Evolutionary conservation across 2,113 vertebrate genomes (phyloP), one percentile per base, ranked within the genome.

Genomic region (Monarcha castaneiventris): DNA sequence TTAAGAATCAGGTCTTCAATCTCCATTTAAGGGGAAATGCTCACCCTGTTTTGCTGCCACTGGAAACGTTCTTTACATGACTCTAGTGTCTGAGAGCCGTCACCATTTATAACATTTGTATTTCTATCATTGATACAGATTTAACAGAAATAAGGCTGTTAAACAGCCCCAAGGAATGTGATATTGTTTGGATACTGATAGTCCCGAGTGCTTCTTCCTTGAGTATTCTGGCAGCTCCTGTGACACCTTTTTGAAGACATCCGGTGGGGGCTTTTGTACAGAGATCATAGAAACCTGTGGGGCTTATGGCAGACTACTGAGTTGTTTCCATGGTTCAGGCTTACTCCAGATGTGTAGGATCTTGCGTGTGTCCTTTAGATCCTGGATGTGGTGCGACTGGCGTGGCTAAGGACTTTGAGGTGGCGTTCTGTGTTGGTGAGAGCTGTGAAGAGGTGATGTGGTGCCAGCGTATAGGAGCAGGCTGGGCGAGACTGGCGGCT

Each of bases 11-110:
- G 41, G 82, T 85, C 95, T 95, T 93, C 9, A 0, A 81, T 95
- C 64, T 90, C 96, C 90, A 87, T 96, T 94, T 96, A 92, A 95
- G 96, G 92, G 88, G 85, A 95, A 86, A 64, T 49, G 83, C 79
- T 90, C 61, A 77, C 66, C 64, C 90, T 93, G 83, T 81, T 90
- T 92, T 80, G 86, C 92, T 81, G 63, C 89, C 52, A 33, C 67
- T 84, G 83, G 92, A 87, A 77, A 87, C 2, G 51, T 83, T 94
- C 67, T 86, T 84, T 84, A 64, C 88, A 78, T 67, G 72, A 86
- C 80, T 93, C 44, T 71, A 55, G 66, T 74, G 67, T 56, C 32
- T 89, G 87, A 74, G 68, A 76, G 74, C 75, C 83, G 64, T 90
- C 87, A 85, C 82, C 78, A 29, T 87, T 76, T 93, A 44, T 80